Conservation (phyloP, 2,888 invertebrate species). For the Spisula solida region DNA sequence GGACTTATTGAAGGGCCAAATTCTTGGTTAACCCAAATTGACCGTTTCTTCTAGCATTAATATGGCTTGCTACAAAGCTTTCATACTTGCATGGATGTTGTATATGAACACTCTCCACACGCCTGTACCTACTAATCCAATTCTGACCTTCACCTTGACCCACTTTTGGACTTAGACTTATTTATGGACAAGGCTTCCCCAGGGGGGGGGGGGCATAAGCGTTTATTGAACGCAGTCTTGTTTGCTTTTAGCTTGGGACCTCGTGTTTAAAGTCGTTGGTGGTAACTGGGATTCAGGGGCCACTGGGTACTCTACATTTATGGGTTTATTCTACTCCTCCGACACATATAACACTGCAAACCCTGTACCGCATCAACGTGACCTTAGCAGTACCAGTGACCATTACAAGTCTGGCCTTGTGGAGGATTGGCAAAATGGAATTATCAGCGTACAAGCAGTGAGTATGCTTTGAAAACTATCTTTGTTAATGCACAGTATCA, state of each 20-base stretch:
- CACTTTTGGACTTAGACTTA: no score
- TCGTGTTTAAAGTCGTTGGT: conserved; percentile 71
- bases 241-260: conserved; percentile 69
- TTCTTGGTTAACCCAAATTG: no score
- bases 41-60: no score
- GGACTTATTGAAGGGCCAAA: no score
- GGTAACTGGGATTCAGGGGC: conserved; percentile 59
- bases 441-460: conserved; percentile 74
- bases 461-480: conserved; percentile 21
- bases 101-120: no score
- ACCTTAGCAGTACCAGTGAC: conserved; percentile 62
- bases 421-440: conserved; percentile 68
- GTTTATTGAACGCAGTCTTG: no score
- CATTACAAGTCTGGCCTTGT: conserved; percentile 70
- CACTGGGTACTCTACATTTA: conserved; percentile 49
- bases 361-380: conserved; percentile 53
- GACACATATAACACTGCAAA: conserved; percentile 54
- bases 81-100: no score
- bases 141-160: no score
- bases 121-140: no score
- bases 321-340: conserved; percentile 54
- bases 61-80: no score
- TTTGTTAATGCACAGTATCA: not conserved
- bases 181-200: no score
- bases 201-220: no score